Percentiles rank a stretch among this genome's conserved stretches.
Evolutionary conservation across 2,113 vertebrate species (phyloP).

Genomic region (Xyrauchen texanus): DNA sequence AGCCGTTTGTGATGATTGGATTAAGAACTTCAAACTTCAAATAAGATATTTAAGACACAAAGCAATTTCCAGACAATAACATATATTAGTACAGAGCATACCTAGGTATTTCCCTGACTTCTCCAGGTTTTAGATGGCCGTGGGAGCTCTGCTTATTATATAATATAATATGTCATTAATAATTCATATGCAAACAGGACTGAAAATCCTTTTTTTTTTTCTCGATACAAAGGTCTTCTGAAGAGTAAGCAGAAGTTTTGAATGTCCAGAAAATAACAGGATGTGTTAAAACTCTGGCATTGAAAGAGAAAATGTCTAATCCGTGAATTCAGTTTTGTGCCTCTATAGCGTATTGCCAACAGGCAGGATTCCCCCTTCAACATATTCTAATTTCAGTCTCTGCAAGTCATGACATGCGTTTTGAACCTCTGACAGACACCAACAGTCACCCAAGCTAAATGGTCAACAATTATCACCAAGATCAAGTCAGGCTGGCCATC

Average conservation of each 20-base stretch:
- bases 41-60: too few relatives aligned
- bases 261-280: neutral
- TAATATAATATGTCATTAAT: too few relatives aligned
- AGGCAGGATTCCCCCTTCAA: slow-evolving; percentile 25
- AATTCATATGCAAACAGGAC: too few relatives aligned
- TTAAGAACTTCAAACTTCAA: too few relatives aligned
- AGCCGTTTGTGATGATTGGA: too few relatives aligned
- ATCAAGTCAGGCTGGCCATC: neutral
- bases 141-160: too few relatives aligned
- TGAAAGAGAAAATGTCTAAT: too few relatives aligned
- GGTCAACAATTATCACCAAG: slow-evolving; percentile 11
- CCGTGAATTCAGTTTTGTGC: neutral
- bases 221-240: neutral
- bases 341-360: neutral
- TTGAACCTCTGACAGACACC: slow-evolving; percentile 33
- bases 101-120: too few relatives aligned
- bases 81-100: too few relatives aligned
- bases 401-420: slow-evolving; percentile 47
- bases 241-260: neutral
- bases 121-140: too few relatives aligned
- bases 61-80: too few relatives aligned
- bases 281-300: neutral
- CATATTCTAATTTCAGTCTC: slow-evolving; percentile 31
- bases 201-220: too few relatives aligned
- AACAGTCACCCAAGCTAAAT: slow-evolving; percentile 35